A percentile compares a stretch with the other conserved stretches of the same genome.
These are phyloP conservation scores for Ginglymostoma cirratum DNA, from an alignment of 2,113 vertebrate genomes.

Conservation along the genomic window DNA sequence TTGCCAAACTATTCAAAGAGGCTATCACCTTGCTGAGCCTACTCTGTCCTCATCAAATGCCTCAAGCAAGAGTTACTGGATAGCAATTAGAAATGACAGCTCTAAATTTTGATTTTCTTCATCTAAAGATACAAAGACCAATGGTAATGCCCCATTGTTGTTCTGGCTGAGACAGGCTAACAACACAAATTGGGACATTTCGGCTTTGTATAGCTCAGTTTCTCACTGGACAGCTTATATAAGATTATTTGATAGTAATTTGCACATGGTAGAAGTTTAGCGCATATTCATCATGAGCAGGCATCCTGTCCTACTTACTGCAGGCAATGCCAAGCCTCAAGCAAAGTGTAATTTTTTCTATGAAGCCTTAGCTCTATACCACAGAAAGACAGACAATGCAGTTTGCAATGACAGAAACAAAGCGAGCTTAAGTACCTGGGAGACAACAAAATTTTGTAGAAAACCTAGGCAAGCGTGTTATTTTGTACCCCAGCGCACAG, in stretches of 20 bases:
- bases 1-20: neutral
- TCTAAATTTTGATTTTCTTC: neutral
- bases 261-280: neutral
- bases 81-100: neutral
- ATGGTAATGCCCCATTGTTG: neutral
- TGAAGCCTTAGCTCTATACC: neutral
- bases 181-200: neutral
- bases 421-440: constrained; percentile 9
- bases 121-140: neutral
- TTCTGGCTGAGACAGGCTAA: neutral
- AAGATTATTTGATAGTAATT: neutral
- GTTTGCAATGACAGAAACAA: neutral
- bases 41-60: neutral
- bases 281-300: neutral
- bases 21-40: neutral
- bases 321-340: neutral
- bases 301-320: neutral
- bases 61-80: neutral
- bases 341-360: neutral
- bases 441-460: neutral
- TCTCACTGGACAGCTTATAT: neutral
- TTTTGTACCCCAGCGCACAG: neutral
- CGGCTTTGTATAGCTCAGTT: neutral
- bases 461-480: neutral
- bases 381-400: constrained; percentile 11